Conservation (phyloP, 1,140 invertebrate species). For the Scylla paramamosain region DNA sequence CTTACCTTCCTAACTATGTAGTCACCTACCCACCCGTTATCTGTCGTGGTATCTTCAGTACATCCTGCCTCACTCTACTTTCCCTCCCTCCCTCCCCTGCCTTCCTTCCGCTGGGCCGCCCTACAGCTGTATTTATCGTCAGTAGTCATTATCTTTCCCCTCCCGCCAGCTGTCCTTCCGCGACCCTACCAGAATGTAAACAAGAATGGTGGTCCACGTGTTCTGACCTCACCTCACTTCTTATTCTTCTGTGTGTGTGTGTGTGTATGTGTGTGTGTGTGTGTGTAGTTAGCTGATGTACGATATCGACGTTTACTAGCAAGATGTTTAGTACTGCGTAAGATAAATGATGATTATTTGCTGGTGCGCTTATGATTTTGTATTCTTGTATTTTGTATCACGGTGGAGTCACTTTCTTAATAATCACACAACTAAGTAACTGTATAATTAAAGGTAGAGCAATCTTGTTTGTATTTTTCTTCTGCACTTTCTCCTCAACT, state of each 20-base stretch:
- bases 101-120: not conserved
- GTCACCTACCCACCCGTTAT: not conserved
- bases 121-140: conserved; percentile 22
- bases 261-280: not conserved
- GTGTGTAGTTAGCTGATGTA: not conserved
- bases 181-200: not conserved
- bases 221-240: not conserved
- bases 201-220: not conserved
- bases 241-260: not conserved
- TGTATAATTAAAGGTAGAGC: too few species aligned
- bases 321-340: too few species aligned
- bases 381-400: too few species aligned
- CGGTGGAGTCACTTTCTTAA: too few species aligned
- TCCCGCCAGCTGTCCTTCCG: not conserved
- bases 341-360: too few species aligned
- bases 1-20: not conserved
- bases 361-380: too few species aligned
- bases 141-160: not conserved
- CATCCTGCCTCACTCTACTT: not conserved
- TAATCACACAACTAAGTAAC: too few species aligned
- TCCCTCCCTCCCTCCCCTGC: not conserved
- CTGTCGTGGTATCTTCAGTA: not conserved
- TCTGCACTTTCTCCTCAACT: too few species aligned
- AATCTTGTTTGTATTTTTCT: too few species aligned
- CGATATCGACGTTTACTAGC: too few species aligned